Percentiles rank a stretch among this genome's conserved stretches.
Conservation (phyloP, 2,113 vertebrate genomes). For the Eulemur rufifrons region DNA sequence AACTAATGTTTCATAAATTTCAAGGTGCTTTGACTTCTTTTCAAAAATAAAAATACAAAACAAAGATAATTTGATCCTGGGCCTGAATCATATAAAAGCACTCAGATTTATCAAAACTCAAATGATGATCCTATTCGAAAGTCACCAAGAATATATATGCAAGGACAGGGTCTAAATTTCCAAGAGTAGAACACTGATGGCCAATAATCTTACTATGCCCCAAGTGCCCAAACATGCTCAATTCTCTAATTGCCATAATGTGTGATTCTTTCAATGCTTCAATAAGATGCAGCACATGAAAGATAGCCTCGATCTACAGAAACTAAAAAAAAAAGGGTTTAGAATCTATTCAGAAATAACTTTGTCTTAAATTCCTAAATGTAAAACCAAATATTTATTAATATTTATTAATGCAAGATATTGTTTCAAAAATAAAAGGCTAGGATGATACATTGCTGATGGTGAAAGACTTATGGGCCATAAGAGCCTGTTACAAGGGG, state of each 20-base stretch:
- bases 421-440: neutral
- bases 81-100: neutral
- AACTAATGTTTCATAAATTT: neutral
- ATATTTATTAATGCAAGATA: neutral
- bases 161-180: neutral
- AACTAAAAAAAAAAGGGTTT: neutral
- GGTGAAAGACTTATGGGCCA: neutral
- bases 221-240: neutral
- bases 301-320: neutral
- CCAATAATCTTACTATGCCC: neutral
- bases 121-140: neutral
- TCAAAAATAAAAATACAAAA: conserved; percentile 28
- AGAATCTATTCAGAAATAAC: neutral
- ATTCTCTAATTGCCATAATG: neutral
- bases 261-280: neutral
- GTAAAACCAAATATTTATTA: neutral
- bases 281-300: neutral
- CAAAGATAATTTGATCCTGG: neutral
- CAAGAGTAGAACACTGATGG: neutral
- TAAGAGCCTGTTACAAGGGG: neutral
- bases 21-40: neutral
- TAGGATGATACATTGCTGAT: neutral
- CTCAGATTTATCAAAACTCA: neutral
- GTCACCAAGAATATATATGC: neutral
- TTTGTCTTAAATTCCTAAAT: neutral